Evolutionary conservation across 2,113 vertebrate genomes (phyloP), one percentile per base, ranked within the genome.

Genomic region (Coptodon rendalli): DNA sequence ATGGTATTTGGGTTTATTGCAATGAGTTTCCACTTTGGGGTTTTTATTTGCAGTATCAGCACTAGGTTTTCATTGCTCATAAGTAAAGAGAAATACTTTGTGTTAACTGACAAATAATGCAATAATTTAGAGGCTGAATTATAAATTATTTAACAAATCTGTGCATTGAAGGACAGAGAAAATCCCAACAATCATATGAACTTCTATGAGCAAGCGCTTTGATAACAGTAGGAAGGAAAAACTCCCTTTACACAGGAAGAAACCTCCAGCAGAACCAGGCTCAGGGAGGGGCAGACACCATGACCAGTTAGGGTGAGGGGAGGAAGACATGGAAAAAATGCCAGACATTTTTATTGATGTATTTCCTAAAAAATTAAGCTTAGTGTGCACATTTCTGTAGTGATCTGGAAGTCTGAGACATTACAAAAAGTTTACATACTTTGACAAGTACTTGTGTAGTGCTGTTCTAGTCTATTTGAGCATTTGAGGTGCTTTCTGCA

Each of bases 171-270:
- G 31, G 17, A 63, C 17, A 36, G 31, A 38, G 10, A 66, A 66
- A 66, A 66, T 66, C 10, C 17, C 61, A 38, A 66, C 31, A 66
- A 66, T 36, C 11, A 36, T 12, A 66, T 66, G 61, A 66, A 5
- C 34, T 66, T 12, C 2, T 66, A 66, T n/a, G 31, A 66, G 61
- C 17, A 66, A n/a, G 31, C 10, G 36, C 17, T 38, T 66, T 66
- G 34, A 36, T 36, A 66, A 66, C 61, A 66, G 61, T 66, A 36
- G 31, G 31, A 66, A 66, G 61, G 31, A 36, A 66, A 66, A 12
- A 0, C 31, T 12, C 17, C 61, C 10, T 66, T 36, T 66, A 12
- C 36, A 1, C 61, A 38, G 19, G 0, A 66, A 66, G 19, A 66
- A 66, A n/a, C 34, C 4, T 66, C 19, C 19, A 66, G 4, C 10